phyloP scores from a whole-genome alignment of 2,797 vertebrate species.

The Scleropages formosus region DNA sequence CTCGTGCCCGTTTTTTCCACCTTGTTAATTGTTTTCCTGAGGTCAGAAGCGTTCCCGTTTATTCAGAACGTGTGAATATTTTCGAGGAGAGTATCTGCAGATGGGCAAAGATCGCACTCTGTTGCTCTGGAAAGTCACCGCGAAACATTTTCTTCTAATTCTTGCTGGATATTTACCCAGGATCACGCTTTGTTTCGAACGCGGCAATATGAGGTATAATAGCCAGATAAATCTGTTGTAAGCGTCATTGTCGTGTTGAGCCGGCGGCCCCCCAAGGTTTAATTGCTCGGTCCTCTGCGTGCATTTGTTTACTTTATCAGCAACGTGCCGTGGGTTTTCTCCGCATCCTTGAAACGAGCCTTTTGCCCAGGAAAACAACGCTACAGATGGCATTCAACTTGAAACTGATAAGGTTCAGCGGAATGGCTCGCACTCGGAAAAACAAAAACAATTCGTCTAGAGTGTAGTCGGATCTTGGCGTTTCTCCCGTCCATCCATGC shows the following conservation, averaged over 20 bases:
- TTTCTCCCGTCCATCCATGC: no score
- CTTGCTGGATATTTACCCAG: neutral
- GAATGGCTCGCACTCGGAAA: neutral
- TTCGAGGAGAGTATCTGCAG: neutral
- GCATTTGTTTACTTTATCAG: neutral
- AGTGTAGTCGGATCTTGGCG: neutral
- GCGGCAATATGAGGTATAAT: neutral
- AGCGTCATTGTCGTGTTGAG: neutral
- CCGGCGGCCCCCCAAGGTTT: neutral
- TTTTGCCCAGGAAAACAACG: neutral
- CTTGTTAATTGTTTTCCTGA: neutral
- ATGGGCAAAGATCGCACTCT: neutral
- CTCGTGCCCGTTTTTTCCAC: neutral
- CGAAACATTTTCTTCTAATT: neutral
- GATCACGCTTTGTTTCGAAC: neutral
- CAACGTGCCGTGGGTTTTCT: neutral
- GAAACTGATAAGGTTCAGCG: neutral
- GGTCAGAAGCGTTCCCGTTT: neutral
- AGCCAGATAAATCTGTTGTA: neutral
- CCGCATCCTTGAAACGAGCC: neutral
- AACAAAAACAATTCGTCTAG: neutral
- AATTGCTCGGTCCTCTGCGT: neutral
- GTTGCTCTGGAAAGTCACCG: neutral
- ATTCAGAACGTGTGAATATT: neutral
- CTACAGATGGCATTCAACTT: constrained; percentile 6